phyloP scores from a whole-genome alignment of 2,113 vertebrate genomes.

The Actinemys pallida region DNA sequence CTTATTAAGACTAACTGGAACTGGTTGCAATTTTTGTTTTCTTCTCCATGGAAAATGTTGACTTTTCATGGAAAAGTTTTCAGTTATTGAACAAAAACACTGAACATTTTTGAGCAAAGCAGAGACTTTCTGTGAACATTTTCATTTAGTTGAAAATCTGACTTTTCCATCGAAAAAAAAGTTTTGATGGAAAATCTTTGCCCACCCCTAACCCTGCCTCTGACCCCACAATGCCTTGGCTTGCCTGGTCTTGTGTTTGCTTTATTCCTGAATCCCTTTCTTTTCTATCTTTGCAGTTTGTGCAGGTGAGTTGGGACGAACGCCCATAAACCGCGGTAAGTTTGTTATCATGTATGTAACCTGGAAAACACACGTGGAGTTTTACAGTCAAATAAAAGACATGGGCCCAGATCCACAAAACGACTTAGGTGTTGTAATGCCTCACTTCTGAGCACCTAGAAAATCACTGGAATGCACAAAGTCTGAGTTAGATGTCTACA shows the following conservation, averaged over 20 bases:
- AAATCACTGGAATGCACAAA: not conserved
- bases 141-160: not conserved
- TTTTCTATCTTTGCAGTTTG: constrained; percentile 31
- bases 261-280: not conserved
- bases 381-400: not conserved
- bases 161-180: rapidly evolving
- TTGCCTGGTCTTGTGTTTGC: not conserved
- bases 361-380: not conserved
- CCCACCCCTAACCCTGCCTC: not conserved
- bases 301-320: constrained; percentile 26
- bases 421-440: not conserved
- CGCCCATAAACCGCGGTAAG: not conserved
- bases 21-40: not conserved
- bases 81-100: rapidly evolving
- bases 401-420: not conserved
- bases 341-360: not conserved
- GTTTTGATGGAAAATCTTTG: not conserved
- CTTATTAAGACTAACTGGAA: not conserved
- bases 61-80: not conserved
- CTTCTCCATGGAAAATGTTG: not conserved
- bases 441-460: not conserved
- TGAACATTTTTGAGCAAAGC: not conserved
- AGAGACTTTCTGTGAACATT: not conserved
- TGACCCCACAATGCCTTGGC: no score
- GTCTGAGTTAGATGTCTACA: not conserved